Conservation (phyloP, 2,888 invertebrate genomes). For the Ophion costatus region DNA sequence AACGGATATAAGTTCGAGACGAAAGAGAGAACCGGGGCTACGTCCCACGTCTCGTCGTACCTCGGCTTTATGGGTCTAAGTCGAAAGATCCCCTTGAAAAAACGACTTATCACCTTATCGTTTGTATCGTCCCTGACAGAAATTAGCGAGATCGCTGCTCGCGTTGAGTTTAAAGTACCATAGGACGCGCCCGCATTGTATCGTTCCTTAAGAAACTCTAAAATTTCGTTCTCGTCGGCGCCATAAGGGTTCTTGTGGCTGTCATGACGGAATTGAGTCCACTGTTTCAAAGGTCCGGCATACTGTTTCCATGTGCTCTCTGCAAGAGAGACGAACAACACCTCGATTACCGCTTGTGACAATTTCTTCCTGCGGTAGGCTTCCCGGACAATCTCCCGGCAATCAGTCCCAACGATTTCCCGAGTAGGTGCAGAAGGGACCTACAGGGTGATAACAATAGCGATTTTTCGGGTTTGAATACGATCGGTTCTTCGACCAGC, state of each 20-base stretch:
- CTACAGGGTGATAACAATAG: slow-evolving; percentile 42
- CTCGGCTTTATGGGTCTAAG: slow-evolving; percentile 17
- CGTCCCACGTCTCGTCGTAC: slow-evolving; percentile 32
- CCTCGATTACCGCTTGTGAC: slow-evolving; percentile 48
- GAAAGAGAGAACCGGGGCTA: slow-evolving; percentile 18
- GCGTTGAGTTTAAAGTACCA: neutral
- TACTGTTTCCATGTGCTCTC: slow-evolving; percentile 41
- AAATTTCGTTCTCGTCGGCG: neutral
- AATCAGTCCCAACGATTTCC: too few species aligned
- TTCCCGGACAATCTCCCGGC: too few species aligned
- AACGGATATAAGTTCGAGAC: slow-evolving; percentile 19
- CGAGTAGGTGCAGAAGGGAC: slow-evolving; percentile 9
- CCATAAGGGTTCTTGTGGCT: neutral
- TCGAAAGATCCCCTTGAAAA: slow-evolving; percentile 11
- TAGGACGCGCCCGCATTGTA: neutral
- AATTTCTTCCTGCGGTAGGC: slow-evolving; percentile 46
- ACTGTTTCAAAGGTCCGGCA: slow-evolving; percentile 25
- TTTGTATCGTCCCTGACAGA: slow-evolving; percentile 2
- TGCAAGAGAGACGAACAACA: too few species aligned
- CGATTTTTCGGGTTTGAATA: slow-evolving; percentile 6
- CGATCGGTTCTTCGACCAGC: too few species aligned
- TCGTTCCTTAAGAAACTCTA: slow-evolving; percentile 14
- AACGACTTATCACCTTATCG: neutral
- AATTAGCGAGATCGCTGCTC: neutral
- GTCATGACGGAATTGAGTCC: slow-evolving; percentile 17